Base-by-base conservation (phyloP, 2,113 vertebrate genomes). In the Cyprinodon tularosa region DNA sequence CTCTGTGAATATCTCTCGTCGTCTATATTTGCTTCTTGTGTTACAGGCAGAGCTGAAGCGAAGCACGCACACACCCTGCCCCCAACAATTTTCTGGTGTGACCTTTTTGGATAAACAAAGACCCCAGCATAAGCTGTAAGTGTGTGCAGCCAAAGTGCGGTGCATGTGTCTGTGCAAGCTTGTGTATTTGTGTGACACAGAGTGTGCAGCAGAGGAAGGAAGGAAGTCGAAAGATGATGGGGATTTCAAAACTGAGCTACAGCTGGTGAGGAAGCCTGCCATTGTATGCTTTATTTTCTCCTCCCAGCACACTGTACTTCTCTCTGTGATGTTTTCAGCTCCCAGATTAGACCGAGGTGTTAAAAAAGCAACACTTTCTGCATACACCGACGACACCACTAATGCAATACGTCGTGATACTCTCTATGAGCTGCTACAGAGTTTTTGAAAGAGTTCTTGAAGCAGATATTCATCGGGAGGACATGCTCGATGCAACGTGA, bases 181-280 rank as follows among this genome's bases (percentile, higher is more conserved):
- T 40, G n/a, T 72, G 68, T 77, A 69, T 78, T 81, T 67, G 76
- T 84, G 88, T 81, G 87, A 82, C 84, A 75, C 65, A 76, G 68
- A 84, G 80, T 88, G 74, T 91, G 89, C 89, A 89, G 86, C 85
- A 91, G 83, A 89, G 90, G 93, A 93, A 94, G 90, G 93, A 93
- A 94, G 93, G 94, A 94, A 95, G 91, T 95, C 93, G 93, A 91
- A 92, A 94, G 92, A 93, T 83, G 91, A 89, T 84, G 89, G 91
- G 91, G 89, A 91, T 93, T 94, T 94, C 90, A 92, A 90, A 93
- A 93, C 87, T 84, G 76, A 78, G 89, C 88, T 89, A 92, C 92
- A 93, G 93, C 90, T 94, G 92, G 93, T 94, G 89, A 93, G 93
- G 91, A 95, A 92, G 92, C 86, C 77, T 81, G 78, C 47, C 76